phyloP scores from a whole-genome alignment of 2,113 vertebrate species.

The Sinosuthora webbiana region DNA sequence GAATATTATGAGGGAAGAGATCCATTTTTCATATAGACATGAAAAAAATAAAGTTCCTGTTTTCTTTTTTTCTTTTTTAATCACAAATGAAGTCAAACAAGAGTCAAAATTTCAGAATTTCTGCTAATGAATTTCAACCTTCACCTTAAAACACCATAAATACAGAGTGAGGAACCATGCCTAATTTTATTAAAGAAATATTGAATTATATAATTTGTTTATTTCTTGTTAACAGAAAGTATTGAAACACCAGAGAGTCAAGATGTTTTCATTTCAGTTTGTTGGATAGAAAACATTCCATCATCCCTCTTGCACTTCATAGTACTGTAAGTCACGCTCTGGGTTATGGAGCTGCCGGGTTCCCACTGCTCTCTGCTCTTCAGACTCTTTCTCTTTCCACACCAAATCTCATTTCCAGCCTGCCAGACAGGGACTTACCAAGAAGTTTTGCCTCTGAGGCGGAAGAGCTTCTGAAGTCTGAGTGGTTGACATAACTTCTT shows the following conservation, averaged over 20 bases:
- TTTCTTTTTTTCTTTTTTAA: background rate
- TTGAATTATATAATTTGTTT: background rate
- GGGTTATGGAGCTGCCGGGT: background rate
- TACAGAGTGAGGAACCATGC: background rate
- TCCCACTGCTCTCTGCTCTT: background rate
- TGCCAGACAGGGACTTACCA: background rate
- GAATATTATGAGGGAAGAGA: background rate
- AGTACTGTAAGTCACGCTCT: background rate
- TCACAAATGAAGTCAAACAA: background rate
- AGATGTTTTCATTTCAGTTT: background rate
- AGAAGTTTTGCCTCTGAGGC: background rate
- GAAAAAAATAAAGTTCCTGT: background rate
- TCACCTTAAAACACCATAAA: background rate
- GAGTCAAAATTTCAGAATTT: background rate
- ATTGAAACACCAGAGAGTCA: background rate
- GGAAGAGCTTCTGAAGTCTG: background rate
- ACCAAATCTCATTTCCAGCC: background rate
- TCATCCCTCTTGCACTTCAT: accelerated
- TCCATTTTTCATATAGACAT: background rate
- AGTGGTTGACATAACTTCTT: background rate
- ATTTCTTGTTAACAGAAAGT: background rate
- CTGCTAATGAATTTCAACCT: background rate
- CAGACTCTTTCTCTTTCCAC: background rate
- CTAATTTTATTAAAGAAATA: background rate
- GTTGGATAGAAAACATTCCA: background rate